Evolutionary conservation across 2,113 vertebrate genomes (phyloP).

Genomic region (Serilophus lunatus): DNA sequence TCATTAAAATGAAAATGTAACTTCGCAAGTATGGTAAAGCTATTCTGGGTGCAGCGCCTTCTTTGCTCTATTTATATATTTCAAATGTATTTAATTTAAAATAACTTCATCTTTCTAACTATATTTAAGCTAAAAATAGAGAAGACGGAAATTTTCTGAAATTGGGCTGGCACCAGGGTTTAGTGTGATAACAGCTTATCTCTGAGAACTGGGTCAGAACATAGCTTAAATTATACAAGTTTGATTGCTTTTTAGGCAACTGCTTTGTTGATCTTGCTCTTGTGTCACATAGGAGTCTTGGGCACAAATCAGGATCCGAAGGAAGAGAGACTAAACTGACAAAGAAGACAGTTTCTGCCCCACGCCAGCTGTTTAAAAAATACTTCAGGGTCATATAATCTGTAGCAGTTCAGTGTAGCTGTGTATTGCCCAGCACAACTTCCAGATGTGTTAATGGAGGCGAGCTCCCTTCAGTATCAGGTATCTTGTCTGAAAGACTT

Average conservation of each 20-base stretch:
- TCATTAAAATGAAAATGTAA: slow-evolving; percentile 47
- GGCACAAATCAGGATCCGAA: background rate
- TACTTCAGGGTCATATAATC: background rate
- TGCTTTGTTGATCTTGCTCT: background rate
- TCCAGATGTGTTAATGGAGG: background rate
- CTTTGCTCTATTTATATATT: slow-evolving; percentile 30
- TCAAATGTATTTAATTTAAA: slow-evolving; percentile 31
- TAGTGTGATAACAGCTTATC: slow-evolving; percentile 41
- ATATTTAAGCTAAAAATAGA: slow-evolving; percentile 31
- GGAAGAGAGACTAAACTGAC: background rate
- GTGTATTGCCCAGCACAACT: background rate
- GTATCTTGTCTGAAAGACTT: background rate
- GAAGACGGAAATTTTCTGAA: slow-evolving; percentile 12
- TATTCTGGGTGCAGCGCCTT: background rate
- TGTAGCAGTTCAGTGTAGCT: background rate
- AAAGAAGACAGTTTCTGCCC: background rate
- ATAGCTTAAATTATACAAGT: background rate
- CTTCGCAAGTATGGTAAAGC: background rate
- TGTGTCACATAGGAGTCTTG: background rate
- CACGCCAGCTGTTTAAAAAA: background rate
- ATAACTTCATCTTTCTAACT: slow-evolving; percentile 11
- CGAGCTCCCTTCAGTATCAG: background rate
- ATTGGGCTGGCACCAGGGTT: slow-evolving; percentile 2
- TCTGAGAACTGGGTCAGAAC: slow-evolving; percentile 14
- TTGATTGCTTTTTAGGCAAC: slow-evolving; percentile 21